Conservation (phyloP, 2,113 vertebrate species). For the Arizona elegans region DNA sequence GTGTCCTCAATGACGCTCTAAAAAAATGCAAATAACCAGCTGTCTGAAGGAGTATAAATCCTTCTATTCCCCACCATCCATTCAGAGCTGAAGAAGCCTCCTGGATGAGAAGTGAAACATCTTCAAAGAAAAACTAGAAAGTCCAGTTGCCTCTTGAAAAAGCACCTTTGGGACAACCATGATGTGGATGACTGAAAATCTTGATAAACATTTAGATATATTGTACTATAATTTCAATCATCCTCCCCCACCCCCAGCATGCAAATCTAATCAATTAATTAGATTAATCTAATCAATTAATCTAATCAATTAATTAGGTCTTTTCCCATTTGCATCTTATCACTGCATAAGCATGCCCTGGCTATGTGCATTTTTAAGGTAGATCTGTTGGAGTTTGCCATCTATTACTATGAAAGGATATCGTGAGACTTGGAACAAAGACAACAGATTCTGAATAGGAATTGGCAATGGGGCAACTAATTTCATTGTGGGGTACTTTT, state of each 20-base stretch:
- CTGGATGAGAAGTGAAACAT: too few relatives aligned
- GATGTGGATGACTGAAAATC: too few relatives aligned
- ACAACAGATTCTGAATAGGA: not conserved
- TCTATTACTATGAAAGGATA: not conserved
- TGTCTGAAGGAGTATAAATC: too few relatives aligned
- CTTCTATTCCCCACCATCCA: too few relatives aligned
- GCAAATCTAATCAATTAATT: not conserved
- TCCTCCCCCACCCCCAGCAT: not conserved
- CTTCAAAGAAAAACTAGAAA: too few relatives aligned
- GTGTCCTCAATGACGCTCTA: too few relatives aligned
- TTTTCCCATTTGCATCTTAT: not conserved
- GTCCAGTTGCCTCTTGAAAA: too few relatives aligned
- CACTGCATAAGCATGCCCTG: not conserved
- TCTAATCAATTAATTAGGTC: not conserved
- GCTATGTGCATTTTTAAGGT: not conserved
- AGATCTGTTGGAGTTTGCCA: not conserved
- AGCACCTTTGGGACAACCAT: too few relatives aligned
- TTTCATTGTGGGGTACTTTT: not conserved
- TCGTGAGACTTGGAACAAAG: not conserved
- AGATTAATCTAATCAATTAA: not conserved
- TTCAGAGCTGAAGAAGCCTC: too few relatives aligned
- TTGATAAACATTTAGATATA: not conserved
- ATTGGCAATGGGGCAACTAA: not conserved
- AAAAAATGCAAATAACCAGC: too few relatives aligned
- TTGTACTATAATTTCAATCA: not conserved